Evolutionary conservation across 2,888 invertebrate species (phyloP), one percentile per base, ranked within the genome.

Genomic region (Noctuana brunneofusca): DNA sequence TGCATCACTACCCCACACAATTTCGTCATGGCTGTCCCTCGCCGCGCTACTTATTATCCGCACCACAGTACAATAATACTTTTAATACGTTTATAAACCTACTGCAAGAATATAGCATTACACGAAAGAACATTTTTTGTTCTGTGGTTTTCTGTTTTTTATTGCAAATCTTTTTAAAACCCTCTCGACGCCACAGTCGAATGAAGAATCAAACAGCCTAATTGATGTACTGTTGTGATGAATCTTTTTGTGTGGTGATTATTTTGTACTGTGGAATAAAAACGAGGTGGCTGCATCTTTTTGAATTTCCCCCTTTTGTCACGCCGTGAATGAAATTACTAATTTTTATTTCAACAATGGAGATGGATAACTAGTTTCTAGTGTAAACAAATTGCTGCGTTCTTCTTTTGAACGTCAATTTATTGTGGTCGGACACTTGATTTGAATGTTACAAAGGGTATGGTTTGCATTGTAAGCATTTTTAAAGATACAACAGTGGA

Each of bases 341-440:
- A 76, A 80, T 83, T 87, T 85, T 78, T 78, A 84, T 86, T 80
- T 75, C 78, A 85, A 89, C 87, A 88, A 87, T 81, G 72, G 79
- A 78, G 76, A 75, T 67, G 81, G 76, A 78, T 87, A 86, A 86
- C 87, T 87, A 86, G 83, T 85, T 84, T 83, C 80, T 75, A 85
- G 84, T 89, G 88, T 83, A 87, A 89, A 89, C 89, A 90, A 89
- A 89, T 87, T 87, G 84, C 75, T 81, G 76, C 69, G 81, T 86
- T 86, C 81, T 81, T 56, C 62, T 38, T 50, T 50, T 41, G 48
- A 48, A 62, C 62, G 62, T 62, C 62, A 50, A 62, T n/a, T n/a
- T n/a, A n/a, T 62, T 62, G 62, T 50, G 62, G 62, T 62, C 22
- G 55, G 55, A 62, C 55, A 50, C 62, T 62, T 62, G 62, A 55